phyloP scores from a whole-genome alignment of 2,888 invertebrate species.

The Pachymerium ferrugineum region DNA sequence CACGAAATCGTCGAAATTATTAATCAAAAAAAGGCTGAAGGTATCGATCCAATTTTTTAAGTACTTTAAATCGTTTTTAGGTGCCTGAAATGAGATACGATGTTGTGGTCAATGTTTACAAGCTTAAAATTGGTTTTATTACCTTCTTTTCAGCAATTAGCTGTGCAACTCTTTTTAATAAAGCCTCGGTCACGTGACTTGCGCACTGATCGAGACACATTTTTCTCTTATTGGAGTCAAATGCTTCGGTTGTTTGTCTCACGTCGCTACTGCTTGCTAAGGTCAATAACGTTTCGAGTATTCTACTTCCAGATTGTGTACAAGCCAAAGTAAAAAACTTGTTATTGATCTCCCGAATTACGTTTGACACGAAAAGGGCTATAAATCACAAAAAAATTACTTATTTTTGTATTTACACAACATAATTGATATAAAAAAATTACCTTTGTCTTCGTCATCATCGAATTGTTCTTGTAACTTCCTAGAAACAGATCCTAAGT shows the following conservation, averaged over 20 bases:
- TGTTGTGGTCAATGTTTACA: neutral
- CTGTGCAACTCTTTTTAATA: neutral
- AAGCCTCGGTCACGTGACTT: constrained; percentile 29
- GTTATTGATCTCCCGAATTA: neutral
- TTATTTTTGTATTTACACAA: neutral
- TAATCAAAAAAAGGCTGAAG: too few relatives aligned
- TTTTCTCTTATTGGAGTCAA: neutral
- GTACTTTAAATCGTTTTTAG: too few relatives aligned
- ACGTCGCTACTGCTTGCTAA: neutral
- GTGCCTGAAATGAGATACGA: neutral
- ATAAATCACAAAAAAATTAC: neutral
- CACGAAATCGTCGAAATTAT: too few relatives aligned
- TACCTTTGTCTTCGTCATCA: neutral
- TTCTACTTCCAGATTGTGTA: neutral
- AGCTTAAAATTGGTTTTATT: neutral
- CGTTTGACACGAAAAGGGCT: constrained; percentile 30
- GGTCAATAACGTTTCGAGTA: neutral
- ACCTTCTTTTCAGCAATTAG: neutral
- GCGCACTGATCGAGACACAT: neutral
- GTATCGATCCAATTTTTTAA: too few relatives aligned
- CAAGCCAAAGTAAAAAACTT: neutral
- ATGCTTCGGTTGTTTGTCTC: neutral
- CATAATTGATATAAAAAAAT: neutral
- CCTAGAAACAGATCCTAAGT: neutral
- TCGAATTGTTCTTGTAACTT: neutral